Evolutionary conservation across 2,797 vertebrate genomes (phyloP).

Genomic region (Premnoplex brunnescens): DNA sequence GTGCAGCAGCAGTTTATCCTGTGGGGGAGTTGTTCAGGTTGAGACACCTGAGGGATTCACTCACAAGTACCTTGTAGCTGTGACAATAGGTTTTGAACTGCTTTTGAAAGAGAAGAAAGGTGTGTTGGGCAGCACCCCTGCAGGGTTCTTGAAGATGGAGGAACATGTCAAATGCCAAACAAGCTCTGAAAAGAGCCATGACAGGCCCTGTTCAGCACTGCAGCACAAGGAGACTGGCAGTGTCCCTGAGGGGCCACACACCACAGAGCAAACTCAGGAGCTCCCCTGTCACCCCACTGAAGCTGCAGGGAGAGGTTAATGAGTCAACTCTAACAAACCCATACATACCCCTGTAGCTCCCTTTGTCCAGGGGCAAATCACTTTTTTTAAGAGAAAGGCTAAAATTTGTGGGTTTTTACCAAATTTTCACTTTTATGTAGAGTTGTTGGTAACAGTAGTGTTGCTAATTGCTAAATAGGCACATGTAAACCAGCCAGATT

Average conservation of each 20-base stretch:
- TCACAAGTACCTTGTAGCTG: fast-evolving
- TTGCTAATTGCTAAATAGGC: neutral
- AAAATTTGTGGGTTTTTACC: neutral
- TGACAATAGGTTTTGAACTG: neutral
- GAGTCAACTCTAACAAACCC: fast-evolving
- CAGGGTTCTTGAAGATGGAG: fast-evolving
- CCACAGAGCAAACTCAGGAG: fast-evolving
- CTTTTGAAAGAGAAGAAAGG: neutral
- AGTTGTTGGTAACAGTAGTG: neutral
- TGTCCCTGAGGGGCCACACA: neutral
- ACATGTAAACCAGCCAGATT: neutral
- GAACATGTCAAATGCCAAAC: neutral
- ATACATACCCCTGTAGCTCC: neutral
- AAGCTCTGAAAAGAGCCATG: neutral
- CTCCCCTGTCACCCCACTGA: neutral
- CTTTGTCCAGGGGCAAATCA: neutral
- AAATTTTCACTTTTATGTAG: neutral
- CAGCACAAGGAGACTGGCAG: neutral
- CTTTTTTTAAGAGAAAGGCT: neutral
- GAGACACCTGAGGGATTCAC: neutral
- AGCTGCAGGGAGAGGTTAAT: neutral
- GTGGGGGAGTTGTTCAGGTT: neutral
- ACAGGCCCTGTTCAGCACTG: fast-evolving
- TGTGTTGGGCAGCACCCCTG: neutral
- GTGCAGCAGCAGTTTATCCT: neutral